A percentile compares a stretch with the other conserved stretches of the same genome.
phyloP scores from a whole-genome alignment of 2,113 vertebrate genomes.

The Aspidoscelis tigris region DNA sequence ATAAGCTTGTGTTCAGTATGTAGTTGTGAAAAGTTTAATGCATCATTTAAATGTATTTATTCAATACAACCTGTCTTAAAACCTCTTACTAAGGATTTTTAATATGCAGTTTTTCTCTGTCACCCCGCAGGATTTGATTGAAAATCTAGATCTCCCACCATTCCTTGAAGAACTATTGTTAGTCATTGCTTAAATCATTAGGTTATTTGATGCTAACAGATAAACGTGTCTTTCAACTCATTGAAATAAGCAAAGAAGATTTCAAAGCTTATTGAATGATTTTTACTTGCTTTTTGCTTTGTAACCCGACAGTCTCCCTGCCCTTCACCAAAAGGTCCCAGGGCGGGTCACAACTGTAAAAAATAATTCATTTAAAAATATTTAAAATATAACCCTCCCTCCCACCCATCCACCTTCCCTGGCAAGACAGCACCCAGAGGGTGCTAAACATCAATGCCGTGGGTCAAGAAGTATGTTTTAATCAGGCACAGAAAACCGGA shows the following conservation, averaged over 20 bases:
- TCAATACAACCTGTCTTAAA: constrained; percentile 22
- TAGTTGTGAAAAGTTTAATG: constrained; percentile 17
- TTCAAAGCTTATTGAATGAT: constrained; percentile 8
- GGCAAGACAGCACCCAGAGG: too few species aligned
- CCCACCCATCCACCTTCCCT: too few species aligned
- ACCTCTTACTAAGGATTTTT: constrained; percentile 34
- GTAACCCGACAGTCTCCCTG: neutral
- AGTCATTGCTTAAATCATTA: constrained; percentile 33
- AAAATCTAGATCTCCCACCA: constrained; percentile 23
- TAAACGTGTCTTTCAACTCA: constrained; percentile 14
- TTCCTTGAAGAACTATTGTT: constrained; percentile 26
- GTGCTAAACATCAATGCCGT: too few species aligned
- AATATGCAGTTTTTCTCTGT: constrained; percentile 31
- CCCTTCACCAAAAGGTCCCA: too few species aligned
- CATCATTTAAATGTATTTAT: constrained; percentile 43
- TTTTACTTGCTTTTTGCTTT: constrained; percentile 9
- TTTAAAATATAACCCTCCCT: too few species aligned
- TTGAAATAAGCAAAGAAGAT: constrained; percentile 20
- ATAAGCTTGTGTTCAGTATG: constrained; percentile 4
- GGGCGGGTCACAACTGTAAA: too few species aligned
- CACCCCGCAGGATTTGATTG: constrained; percentile 22
- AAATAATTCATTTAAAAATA: too few species aligned
- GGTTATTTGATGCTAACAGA: constrained; percentile 26
- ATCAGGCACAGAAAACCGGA: too few species aligned
- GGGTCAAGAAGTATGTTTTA: too few species aligned